These are phyloP conservation scores for Pantherophis guttatus DNA, from an alignment of 2,113 vertebrate species.

Conservation along the genomic window DNA sequence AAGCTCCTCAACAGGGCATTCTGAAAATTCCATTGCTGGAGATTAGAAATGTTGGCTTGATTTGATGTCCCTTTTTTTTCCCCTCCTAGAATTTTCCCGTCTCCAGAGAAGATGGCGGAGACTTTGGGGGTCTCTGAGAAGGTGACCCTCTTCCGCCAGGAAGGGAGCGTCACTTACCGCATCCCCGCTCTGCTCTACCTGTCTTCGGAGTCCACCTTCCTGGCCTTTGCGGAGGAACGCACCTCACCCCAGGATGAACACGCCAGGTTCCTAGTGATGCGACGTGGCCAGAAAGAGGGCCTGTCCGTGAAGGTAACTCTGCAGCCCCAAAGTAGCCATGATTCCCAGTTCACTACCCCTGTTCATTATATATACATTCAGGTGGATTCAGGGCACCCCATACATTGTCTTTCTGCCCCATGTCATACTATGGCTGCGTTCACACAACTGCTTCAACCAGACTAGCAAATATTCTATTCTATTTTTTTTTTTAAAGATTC, in stretches of 20 bases:
- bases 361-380: not conserved
- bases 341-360: not conserved
- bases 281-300: slow-evolving; percentile 65
- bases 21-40: no score
- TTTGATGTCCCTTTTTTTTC: not conserved
- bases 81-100: not conserved
- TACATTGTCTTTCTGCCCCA: no score
- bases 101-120: slow-evolving; percentile 1
- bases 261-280: slow-evolving; percentile 74
- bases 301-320: slow-evolving; percentile 72
- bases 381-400: no score
- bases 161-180: slow-evolving; percentile 77
- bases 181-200: slow-evolving; percentile 78
- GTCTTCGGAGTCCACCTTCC: slow-evolving; percentile 65
- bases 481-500: no score
- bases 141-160: slow-evolving; percentile 75
- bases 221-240: slow-evolving; percentile 80
- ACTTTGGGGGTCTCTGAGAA: rapidly evolving
- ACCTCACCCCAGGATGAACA: slow-evolving; percentile 58
- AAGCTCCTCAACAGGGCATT: not conserved
- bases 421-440: no score
- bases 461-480: no score
- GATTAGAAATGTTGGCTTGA: not conserved
- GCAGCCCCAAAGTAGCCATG: not conserved
- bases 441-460: no score